Conservation (phyloP, 2,797 vertebrate species). For the Poecile montanus region DNA sequence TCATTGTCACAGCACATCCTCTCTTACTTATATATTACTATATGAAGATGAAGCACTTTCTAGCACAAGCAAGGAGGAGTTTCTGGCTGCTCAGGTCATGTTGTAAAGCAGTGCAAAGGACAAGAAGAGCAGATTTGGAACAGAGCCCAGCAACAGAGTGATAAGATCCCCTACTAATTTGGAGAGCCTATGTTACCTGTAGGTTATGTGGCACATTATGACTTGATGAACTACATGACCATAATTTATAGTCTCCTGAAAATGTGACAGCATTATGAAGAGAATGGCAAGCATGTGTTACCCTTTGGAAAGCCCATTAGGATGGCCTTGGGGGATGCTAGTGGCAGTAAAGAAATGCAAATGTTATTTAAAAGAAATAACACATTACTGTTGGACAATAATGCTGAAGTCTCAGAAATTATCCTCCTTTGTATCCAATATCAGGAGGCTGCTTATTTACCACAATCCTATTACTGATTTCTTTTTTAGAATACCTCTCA, state of each 20-base stretch:
- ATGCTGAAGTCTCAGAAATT: background rate
- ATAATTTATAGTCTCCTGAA: background rate
- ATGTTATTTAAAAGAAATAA: background rate
- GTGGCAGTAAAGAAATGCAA: background rate
- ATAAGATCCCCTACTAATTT: background rate
- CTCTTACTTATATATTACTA: background rate
- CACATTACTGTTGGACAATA: background rate
- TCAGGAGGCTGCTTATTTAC: conserved; percentile 41
- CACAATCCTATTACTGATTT: background rate
- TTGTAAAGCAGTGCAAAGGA: background rate
- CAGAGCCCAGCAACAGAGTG: background rate
- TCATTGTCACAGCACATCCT: background rate
- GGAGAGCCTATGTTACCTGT: conserved; percentile 17
- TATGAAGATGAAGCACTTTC: background rate
- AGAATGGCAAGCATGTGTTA: background rate
- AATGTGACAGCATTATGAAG: background rate
- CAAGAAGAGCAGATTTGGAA: background rate
- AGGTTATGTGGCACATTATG: background rate
- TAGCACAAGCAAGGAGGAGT: background rate
- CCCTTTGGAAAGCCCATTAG: background rate
- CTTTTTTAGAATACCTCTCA: conserved; percentile 90
- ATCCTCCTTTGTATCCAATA: background rate
- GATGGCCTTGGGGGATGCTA: background rate
- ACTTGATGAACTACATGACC: background rate
- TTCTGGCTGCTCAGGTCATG: background rate